Conservation (phyloP, 37 sponge, comb jelly and placozoan species). For the Axinella damicornis region DNA sequence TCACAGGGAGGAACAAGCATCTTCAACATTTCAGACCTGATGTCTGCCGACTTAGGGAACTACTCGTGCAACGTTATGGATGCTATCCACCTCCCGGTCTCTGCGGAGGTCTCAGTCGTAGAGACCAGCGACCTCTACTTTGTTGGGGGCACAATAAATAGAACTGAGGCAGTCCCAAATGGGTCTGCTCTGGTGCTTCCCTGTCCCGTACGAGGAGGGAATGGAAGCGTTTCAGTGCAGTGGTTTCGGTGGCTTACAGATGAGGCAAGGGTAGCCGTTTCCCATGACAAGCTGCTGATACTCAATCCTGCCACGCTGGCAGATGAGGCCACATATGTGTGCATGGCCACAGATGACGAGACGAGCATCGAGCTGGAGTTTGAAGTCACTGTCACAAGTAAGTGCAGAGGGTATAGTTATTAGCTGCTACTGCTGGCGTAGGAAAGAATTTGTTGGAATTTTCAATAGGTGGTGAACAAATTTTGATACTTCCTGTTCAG, state of each 20-base stretch:
- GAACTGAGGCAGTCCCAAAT: background rate
- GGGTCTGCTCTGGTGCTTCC: background rate
- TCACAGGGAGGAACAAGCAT: too few species aligned
- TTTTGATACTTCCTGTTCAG: too few species aligned
- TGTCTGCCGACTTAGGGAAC: constrained; percentile 26
- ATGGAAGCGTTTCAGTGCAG: background rate
- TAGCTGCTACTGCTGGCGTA: too few species aligned
- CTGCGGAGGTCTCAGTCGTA: background rate
- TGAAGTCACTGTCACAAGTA: constrained; percentile 20
- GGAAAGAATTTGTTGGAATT: too few species aligned
- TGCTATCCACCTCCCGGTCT: background rate
- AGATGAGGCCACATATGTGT: constrained; percentile 26
- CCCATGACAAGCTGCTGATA: too few species aligned
- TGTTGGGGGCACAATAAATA: background rate
- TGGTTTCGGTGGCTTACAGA: constrained; percentile 19
- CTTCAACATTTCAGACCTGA: background rate
- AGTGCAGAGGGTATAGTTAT: constrained; percentile 19
- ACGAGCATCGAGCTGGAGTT: background rate
- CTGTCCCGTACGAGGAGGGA: constrained; percentile 22
- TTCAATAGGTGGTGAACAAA: too few species aligned
- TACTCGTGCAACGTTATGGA: constrained; percentile 21
- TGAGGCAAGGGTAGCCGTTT: too few species aligned
- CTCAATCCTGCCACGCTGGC: background rate
- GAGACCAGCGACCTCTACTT: constrained; percentile 14
- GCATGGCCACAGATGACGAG: background rate